Evolutionary conservation across 2,113 vertebrate genomes (phyloP), one percentile per base, ranked within the genome.

Genomic region (Apodemus speciosus): DNA sequence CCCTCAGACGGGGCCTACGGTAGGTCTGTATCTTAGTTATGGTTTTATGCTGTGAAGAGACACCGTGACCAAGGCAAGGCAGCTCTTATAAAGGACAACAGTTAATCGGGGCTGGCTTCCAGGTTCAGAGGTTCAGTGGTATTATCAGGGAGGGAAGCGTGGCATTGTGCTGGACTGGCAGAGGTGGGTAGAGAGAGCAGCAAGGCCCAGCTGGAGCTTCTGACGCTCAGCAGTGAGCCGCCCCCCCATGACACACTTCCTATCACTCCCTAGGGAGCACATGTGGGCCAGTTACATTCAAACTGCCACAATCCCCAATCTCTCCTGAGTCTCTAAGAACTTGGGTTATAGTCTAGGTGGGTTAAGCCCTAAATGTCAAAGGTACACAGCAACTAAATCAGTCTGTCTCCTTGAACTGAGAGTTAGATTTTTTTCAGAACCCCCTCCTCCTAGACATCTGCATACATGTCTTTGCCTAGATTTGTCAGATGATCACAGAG

Each of bases 341-440:
- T 49, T 60, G 35, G 30, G 4, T 25, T 27, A 46, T 75, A 53
- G 64, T 85, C 53, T 25, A 62, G 30, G 46, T 35, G 20, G 66
- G 46, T 18, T 56, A 64, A 84, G 1, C 64, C 66, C 84, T 53
- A 60, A 91, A 87, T 66, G 49, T 43, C 38, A 68, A 81, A 85
- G 85, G 25, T 49, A 14, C 71, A 56, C 16, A 62, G 43, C 10
- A 69, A 7, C 69, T 38, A 10, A 56, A 25, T 69, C 75, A 80
- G 8, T 92, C 58, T 95, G 21, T 64, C 16, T 25, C 21, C n/a
- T 79, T 51, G 9, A 46, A 40, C 83, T 40, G 64, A 15, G 35
- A 93, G 64, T 90, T 58, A 79, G 51, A 51, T 56, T 90, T 58
- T 58, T 58, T 58, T 58, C 93, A 75, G 85, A 84, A 93, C 73